A percentile compares a stretch with the other conserved stretches of the same genome.
Conservation (phyloP, 1,140 invertebrate genomes). For the Cardiocondyla obscurior region DNA sequence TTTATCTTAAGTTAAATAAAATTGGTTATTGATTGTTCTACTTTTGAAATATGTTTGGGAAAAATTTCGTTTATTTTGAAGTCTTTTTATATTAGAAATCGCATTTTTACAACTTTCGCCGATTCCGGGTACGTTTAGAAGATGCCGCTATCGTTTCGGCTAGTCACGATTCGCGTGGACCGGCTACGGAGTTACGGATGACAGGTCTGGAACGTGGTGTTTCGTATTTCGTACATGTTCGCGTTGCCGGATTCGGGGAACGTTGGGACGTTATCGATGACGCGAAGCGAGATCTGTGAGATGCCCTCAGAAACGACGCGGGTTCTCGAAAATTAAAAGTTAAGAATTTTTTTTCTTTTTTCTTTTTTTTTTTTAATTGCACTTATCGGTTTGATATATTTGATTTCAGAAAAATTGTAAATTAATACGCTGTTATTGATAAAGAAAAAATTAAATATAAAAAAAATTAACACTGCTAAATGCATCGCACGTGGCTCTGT, state of each 20-base stretch:
- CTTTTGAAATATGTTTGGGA: no score
- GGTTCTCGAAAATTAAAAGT: constrained; percentile 23
- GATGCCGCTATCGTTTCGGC: no score
- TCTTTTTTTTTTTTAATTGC: not conserved
- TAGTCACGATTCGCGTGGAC: constrained; percentile 28
- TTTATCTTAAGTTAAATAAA: no score
- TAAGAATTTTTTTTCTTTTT: not conserved
- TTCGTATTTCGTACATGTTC: constrained; percentile 61
- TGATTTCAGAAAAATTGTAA: not conserved
- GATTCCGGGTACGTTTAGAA: not conserved
- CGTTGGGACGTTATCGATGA: constrained; percentile 68
- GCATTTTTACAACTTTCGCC: no score
- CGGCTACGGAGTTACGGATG: constrained; percentile 47
- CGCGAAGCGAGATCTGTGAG: constrained; percentile 18
- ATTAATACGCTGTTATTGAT: not conserved
- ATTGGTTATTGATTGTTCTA: no score
- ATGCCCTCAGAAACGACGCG: constrained; percentile 2
- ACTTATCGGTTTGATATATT: not conserved
- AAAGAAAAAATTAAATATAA: not conserved
- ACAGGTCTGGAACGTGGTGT: constrained; percentile 52
- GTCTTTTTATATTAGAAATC: no score
- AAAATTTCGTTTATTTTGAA: no score
- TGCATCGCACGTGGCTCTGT: constrained; percentile 26
- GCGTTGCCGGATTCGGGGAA: constrained; percentile 57
- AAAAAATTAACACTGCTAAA: constrained; percentile 1